Evolutionary conservation across 2,888 invertebrate species (phyloP).

Genomic region (Drosophila demipolita): DNA sequence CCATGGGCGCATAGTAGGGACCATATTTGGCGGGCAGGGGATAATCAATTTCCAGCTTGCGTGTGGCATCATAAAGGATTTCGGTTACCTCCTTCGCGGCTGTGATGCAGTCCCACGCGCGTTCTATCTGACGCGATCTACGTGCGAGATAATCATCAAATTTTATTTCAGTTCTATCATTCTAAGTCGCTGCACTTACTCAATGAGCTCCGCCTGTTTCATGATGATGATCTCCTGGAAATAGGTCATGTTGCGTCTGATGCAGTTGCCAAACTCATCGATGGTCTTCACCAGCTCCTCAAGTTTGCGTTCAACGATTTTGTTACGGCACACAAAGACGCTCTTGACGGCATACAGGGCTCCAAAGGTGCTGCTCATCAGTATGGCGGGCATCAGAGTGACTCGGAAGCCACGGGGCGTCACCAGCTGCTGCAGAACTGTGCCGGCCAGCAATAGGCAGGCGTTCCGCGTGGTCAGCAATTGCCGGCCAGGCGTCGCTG

Average conservation of each 20-base stretch:
- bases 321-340: constrained; percentile 82
- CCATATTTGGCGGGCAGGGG: constrained; percentile 74
- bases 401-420: constrained; percentile 76
- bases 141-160: background rate
- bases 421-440: constrained; percentile 78
- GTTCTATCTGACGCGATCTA: constrained; percentile 83
- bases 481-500: constrained; percentile 47
- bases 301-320: constrained; percentile 79
- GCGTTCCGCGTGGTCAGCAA: constrained; percentile 77
- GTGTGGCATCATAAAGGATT: constrained; percentile 83
- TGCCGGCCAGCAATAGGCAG: constrained; percentile 75
- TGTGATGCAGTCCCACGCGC: constrained; percentile 84
- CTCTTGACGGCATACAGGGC: constrained; percentile 79
- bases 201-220: constrained; percentile 82
- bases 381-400: constrained; percentile 75
- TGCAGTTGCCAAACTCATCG: constrained; percentile 84
- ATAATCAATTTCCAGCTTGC: constrained; percentile 81
- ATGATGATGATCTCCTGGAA: constrained; percentile 84
- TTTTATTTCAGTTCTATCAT: background rate
- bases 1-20: constrained; percentile 83
- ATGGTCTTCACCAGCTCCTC: constrained; percentile 81
- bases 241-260: constrained; percentile 83
- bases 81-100: constrained; percentile 83
- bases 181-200: constrained; percentile 59
- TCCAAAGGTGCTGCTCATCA: constrained; percentile 78